Evolutionary conservation across 2,113 vertebrate species (phyloP).

Genomic region (Sinocyclocheilus rhinocerous): DNA sequence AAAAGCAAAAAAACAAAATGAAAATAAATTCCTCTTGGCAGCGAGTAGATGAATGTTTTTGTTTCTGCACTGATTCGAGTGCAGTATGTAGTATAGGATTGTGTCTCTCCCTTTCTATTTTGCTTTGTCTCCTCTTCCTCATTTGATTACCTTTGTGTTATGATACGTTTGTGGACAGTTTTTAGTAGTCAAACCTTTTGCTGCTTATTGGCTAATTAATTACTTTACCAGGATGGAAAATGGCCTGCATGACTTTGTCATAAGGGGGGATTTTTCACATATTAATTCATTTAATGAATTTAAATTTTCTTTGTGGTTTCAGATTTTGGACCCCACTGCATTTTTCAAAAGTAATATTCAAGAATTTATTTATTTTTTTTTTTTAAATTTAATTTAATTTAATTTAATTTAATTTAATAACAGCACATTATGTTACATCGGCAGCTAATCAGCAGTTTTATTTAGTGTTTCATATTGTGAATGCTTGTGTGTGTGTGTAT

Average conservation of each 20-base stretch:
- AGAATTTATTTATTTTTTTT: too few relatives aligned
- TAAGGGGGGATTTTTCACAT: not conserved
- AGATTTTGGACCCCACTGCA: too few relatives aligned
- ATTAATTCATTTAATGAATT: too few relatives aligned
- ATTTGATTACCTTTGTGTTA: too few relatives aligned
- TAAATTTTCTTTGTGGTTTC: too few relatives aligned
- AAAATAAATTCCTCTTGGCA: not conserved
- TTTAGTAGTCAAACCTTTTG: too few relatives aligned
- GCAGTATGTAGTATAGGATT: not conserved
- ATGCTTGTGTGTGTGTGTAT: conserved; percentile 3
- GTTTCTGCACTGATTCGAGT: not conserved
- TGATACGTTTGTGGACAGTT: too few relatives aligned
- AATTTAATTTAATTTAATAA: not conserved
- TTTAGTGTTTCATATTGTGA: not conserved
- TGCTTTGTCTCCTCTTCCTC: too few relatives aligned
- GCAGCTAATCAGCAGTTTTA: not conserved
- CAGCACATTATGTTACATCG: not conserved
- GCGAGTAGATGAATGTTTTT: not conserved
- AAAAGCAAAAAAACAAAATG: not conserved
- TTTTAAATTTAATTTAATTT: too few relatives aligned
- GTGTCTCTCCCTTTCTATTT: not conserved
- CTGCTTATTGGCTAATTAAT: not conserved
- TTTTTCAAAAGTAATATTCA: too few relatives aligned
- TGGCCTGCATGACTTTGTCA: not conserved
- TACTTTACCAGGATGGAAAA: not conserved